Percentiles rank a stretch among this genome's conserved stretches.
phyloP scores from a whole-genome alignment of 2,888 invertebrate species.

The Tetramorium bicarinatum region DNA sequence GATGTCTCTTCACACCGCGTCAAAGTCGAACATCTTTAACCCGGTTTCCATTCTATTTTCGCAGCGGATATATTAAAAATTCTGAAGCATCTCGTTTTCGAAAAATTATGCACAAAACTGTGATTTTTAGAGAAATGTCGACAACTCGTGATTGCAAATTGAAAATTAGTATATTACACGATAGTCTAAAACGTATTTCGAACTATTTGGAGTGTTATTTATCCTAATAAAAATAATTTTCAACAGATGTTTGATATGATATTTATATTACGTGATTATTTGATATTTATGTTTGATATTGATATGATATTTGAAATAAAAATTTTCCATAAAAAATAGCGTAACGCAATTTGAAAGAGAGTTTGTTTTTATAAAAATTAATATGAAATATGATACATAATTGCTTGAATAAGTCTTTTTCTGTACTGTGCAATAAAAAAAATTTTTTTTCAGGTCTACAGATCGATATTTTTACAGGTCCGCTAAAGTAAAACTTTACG shows the following conservation, averaged over 20 bases:
- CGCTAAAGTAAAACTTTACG: not conserved
- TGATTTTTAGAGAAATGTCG: conserved; percentile 9
- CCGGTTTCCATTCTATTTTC: conserved; percentile 43
- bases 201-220: not conserved
- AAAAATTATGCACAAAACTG: conserved; percentile 28
- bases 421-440: not conserved
- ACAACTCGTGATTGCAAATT: not conserved
- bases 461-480: too few relatives aligned
- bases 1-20: conserved; percentile 38
- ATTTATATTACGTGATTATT: too few relatives aligned
- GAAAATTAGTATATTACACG: not conserved
- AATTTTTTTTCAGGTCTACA: not conserved
- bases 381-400: not conserved
- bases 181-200: not conserved
- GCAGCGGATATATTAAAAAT: conserved; percentile 42
- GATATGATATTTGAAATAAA: not conserved
- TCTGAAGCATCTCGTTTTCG: conserved; percentile 2
- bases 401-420: not conserved
- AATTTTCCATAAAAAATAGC: not conserved
- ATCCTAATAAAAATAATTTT: not conserved
- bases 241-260: not conserved
- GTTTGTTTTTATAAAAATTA: not conserved
- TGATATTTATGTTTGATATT: too few relatives aligned
- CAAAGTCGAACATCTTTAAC: conserved; percentile 54
- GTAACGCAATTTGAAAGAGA: not conserved